A percentile compares a stretch with the other conserved stretches of the same genome.
These are phyloP conservation scores for Platerodrilus igneus DNA, from an alignment of 2,888 invertebrate species.

Conservation along the genomic window DNA sequence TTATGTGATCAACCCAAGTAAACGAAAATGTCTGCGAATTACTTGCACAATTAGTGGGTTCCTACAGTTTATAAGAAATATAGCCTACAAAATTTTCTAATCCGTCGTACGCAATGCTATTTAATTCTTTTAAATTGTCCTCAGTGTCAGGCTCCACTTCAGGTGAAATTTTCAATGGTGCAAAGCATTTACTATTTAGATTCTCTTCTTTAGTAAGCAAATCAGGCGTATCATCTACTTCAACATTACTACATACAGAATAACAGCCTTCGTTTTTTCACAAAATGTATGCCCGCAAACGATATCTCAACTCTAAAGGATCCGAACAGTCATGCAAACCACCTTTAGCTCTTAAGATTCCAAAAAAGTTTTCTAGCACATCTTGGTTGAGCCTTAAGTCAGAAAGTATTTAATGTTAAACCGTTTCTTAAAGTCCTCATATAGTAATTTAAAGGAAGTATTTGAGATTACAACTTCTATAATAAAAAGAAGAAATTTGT, in stretches of 20 bases:
- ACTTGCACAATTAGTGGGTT: too few relatives aligned
- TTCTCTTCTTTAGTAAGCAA: neutral
- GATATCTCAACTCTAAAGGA: slow-evolving; percentile 9
- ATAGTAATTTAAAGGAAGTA: slow-evolving; percentile 5
- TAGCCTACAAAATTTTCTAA: too few relatives aligned
- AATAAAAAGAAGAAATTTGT: neutral
- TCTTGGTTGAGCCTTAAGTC: slow-evolving; percentile 29
- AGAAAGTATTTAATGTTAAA: slow-evolving; percentile 12
- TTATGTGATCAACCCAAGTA: slow-evolving; percentile 14
- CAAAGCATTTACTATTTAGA: too few relatives aligned
- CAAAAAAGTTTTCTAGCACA: slow-evolving; percentile 26
- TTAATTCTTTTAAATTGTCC: too few relatives aligned
- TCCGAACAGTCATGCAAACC: slow-evolving; percentile 4
- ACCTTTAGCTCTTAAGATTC: slow-evolving; percentile 4
- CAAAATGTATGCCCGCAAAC: slow-evolving; percentile 9
- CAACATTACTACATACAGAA: slow-evolving; percentile 13
- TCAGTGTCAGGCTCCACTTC: too few relatives aligned
- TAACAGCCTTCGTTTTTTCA: slow-evolving; percentile 17
- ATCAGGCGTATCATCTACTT: slow-evolving; percentile 21
- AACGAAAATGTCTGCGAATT: too few relatives aligned
- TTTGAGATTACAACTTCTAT: slow-evolving; percentile 9
- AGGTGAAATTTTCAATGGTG: too few relatives aligned
- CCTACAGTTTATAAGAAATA: too few relatives aligned
- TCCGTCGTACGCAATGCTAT: too few relatives aligned
- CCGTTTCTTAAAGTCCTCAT: slow-evolving; percentile 10